phyloP scores from a whole-genome alignment of 2,113 vertebrate species.

The Vulpes vulpes region DNA sequence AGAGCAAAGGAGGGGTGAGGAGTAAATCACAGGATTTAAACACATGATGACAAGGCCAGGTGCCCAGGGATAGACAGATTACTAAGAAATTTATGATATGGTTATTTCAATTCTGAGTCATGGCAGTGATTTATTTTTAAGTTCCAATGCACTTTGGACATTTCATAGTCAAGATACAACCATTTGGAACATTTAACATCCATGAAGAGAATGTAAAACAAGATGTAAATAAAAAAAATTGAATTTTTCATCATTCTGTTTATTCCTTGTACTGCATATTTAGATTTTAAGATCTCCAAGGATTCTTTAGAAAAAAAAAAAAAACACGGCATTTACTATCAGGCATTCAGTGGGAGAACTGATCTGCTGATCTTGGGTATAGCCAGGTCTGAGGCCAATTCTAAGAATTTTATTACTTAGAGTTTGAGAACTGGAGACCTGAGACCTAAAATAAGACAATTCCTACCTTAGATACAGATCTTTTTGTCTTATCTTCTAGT shows the following conservation, averaged over 20 bases:
- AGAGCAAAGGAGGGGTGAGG: conserved; percentile 15
- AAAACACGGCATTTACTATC: not conserved
- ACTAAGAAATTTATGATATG: conserved; percentile 82
- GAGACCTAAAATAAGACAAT: not conserved
- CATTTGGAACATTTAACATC: conserved; percentile 74
- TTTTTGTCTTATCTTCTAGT: not conserved
- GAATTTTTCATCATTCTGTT: not conserved
- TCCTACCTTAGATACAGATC: not conserved
- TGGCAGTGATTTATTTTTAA: conserved; percentile 79
- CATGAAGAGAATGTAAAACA: conserved; percentile 71
- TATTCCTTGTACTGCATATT: not conserved
- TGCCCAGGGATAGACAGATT: conserved; percentile 81
- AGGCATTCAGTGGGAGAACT: not conserved
- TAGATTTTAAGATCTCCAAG: conserved; percentile 2
- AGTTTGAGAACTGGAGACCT: not conserved
- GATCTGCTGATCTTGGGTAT: not conserved
- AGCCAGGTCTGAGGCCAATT: not conserved
- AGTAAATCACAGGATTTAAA: conserved; percentile 55
- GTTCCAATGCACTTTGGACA: conserved; percentile 67
- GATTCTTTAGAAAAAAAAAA: not conserved
- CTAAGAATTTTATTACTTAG: not conserved
- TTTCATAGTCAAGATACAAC: conserved; percentile 76
- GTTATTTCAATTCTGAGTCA: conserved; percentile 82
- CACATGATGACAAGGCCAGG: conserved; percentile 76
- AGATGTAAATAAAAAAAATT: not conserved